Conservation (phyloP, 2,797 vertebrate species). For the Sebastes kiyomatsui region DNA sequence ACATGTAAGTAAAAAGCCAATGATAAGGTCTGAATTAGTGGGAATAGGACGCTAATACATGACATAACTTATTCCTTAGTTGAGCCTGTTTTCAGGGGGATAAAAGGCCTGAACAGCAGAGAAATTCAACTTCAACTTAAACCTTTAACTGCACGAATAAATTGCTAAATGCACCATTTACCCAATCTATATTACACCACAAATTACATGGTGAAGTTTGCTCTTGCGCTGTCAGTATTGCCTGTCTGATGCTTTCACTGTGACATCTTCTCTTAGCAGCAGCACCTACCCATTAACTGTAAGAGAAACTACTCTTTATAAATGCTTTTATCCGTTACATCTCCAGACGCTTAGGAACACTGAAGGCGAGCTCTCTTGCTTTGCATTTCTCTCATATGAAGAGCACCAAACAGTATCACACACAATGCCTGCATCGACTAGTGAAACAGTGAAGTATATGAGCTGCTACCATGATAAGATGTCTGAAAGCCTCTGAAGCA, state of each 20-base stretch:
- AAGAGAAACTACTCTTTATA: neutral
- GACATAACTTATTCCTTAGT: neutral
- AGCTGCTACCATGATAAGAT: constrained; percentile 3
- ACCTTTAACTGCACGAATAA: neutral
- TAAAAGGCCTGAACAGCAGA: neutral
- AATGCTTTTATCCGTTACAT: constrained; percentile 10
- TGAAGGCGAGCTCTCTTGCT: constrained; percentile 18
- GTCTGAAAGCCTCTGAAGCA: constrained; percentile 39
- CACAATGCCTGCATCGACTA: neutral
- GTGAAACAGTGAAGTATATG: constrained; percentile 12
- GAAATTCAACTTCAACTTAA: neutral
- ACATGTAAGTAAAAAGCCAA: neutral
- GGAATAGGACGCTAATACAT: neutral
- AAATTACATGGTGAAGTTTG: neutral
- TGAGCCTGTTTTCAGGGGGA: neutral
- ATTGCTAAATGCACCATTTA: neutral
- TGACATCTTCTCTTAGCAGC: neutral
- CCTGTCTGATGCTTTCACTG: neutral
- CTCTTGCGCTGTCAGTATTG: neutral
- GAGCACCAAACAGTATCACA: neutral
- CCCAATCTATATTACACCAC: neutral
- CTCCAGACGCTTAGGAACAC: neutral
- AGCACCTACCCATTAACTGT: neutral
- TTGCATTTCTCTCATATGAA: constrained; percentile 1
- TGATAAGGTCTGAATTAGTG: neutral